A percentile compares a stretch with the other conserved stretches of the same genome.
Conservation (phyloP, 1,140 invertebrate genomes). For the Scaptomyza pallida region DNA sequence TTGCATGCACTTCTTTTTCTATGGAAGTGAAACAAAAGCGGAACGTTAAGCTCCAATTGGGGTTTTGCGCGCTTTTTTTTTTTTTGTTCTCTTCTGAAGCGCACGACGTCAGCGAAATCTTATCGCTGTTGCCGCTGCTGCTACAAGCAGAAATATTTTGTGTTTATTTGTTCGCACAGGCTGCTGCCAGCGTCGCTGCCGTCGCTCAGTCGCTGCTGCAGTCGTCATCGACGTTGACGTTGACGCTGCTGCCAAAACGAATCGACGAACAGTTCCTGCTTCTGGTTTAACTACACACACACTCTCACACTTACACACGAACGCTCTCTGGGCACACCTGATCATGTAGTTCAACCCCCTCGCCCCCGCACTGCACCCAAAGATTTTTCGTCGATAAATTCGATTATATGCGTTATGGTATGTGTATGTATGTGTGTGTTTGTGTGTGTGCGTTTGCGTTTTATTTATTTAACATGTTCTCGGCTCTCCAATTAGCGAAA, state of each 20-base stretch:
- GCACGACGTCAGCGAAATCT: slow-evolving; percentile 80
- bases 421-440: neutral
- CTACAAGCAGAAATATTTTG: slow-evolving; percentile 37
- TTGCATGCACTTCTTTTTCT: slow-evolving; percentile 79
- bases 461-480: slow-evolving; percentile 58
- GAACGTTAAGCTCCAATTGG: slow-evolving; percentile 80
- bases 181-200: slow-evolving; percentile 13
- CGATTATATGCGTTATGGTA: slow-evolving; percentile 25
- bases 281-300: slow-evolving; percentile 57
- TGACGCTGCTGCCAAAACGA: slow-evolving; percentile 50
- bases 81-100: slow-evolving; percentile 36
- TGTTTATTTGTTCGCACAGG: slow-evolving; percentile 49
- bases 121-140: slow-evolving; percentile 51
- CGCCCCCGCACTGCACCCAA: slow-evolving; percentile 1
- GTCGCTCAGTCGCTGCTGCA: slow-evolving; percentile 17
- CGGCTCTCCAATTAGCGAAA: slow-evolving; percentile 71
- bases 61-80: slow-evolving; percentile 47
- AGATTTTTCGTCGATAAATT: slow-evolving; percentile 49
- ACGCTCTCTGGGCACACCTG: slow-evolving; percentile 41
- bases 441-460: slow-evolving; percentile 26
- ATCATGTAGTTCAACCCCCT: slow-evolving; percentile 23
- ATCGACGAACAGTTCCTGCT: slow-evolving; percentile 79
- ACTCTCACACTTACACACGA: slow-evolving; percentile 24
- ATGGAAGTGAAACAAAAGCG: slow-evolving; percentile 80
- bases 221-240: slow-evolving; percentile 30